phyloP scores from a whole-genome alignment of 2,888 invertebrate species.

The Hypomecis punctinalis region DNA sequence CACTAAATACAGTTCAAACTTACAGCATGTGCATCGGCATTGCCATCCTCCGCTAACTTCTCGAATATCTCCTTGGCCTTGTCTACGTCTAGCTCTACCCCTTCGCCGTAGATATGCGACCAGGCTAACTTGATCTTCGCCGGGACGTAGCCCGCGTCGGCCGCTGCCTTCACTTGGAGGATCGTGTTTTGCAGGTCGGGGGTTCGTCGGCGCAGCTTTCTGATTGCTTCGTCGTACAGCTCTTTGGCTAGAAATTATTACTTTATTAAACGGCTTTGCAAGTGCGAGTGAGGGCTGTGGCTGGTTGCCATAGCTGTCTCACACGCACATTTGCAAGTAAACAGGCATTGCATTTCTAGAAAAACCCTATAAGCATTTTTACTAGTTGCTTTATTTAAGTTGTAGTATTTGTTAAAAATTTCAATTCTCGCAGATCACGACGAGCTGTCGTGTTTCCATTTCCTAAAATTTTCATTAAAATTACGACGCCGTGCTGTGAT shows the following conservation, averaged over 20 bases:
- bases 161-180: constrained; percentile 90
- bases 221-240: constrained; percentile 89
- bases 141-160: constrained; percentile 91
- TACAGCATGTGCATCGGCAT: constrained; percentile 96
- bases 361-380: too few relatives aligned
- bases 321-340: too few relatives aligned
- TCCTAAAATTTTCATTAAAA: too few relatives aligned
- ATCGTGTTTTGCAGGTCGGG: constrained; percentile 91
- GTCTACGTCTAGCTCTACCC: constrained; percentile 90
- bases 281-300: too few relatives aligned
- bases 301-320: too few relatives aligned
- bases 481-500: too few relatives aligned
- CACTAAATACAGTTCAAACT: constrained; percentile 43
- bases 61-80: constrained; percentile 91
- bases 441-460: too few relatives aligned
- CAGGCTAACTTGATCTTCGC: constrained; percentile 95
- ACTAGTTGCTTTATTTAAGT: too few relatives aligned
- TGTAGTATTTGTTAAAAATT: too few relatives aligned
- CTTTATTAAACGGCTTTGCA: not conserved
- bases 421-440: too few relatives aligned
- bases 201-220: constrained; percentile 89
- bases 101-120: constrained; percentile 94
- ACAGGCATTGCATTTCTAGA: too few relatives aligned
- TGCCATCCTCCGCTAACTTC: constrained; percentile 89
- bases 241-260: constrained; percentile 86